These are phyloP conservation scores for Stenodera caucasica DNA, from an alignment of 2,888 invertebrate genomes.

Conservation along the genomic window DNA sequence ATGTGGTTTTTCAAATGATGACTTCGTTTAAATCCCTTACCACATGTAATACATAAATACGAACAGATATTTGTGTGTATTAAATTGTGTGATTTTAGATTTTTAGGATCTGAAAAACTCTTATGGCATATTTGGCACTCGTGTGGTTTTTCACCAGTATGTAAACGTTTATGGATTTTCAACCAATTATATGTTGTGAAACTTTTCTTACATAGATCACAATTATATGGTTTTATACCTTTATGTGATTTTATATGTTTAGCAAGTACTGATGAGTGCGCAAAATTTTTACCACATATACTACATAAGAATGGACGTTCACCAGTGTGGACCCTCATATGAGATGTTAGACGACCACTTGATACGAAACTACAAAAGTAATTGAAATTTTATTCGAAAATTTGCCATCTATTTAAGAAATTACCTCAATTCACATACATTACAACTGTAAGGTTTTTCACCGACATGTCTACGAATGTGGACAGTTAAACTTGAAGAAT, in stretches of 20 bases:
- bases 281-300: slow-evolving; percentile 42
- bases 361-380: slow-evolving; percentile 42
- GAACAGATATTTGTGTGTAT: slow-evolving; percentile 40
- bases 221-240: slow-evolving; percentile 37
- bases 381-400: not conserved
- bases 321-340: slow-evolving; percentile 42
- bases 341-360: slow-evolving; percentile 42
- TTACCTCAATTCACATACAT: slow-evolving; percentile 42
- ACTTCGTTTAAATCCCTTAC: slow-evolving; percentile 41
- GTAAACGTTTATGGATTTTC: slow-evolving; percentile 42
- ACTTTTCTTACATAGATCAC: slow-evolving; percentile 40
- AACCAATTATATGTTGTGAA: slow-evolving; percentile 43
- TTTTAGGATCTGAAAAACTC: slow-evolving; percentile 45
- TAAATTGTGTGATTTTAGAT: slow-evolving; percentile 41
- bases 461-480: slow-evolving; percentile 44
- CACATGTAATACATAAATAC: slow-evolving; percentile 41
- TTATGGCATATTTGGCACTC: slow-evolving; percentile 41
- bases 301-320: slow-evolving; percentile 43
- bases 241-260: slow-evolving; percentile 43
- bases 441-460: slow-evolving; percentile 43
- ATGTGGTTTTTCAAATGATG: slow-evolving; percentile 43
- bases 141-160: too few species aligned
- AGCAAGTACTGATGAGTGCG: slow-evolving; percentile 39
- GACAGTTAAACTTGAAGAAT: slow-evolving; percentile 42
- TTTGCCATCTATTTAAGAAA: not conserved